Base-by-base conservation (phyloP, 1,140 invertebrate genomes). In the Bradynema listronoti region DNA sequence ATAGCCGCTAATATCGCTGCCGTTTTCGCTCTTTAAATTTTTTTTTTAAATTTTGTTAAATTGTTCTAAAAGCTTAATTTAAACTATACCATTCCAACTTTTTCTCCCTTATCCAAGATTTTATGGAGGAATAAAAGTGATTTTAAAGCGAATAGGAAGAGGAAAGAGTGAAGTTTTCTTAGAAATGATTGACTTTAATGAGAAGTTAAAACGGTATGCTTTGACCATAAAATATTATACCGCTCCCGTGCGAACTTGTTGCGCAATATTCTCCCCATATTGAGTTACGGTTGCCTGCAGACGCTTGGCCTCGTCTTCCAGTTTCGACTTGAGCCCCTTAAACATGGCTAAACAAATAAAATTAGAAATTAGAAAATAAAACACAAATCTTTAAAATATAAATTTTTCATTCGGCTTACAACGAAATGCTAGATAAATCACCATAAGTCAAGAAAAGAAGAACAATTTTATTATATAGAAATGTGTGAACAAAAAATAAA, bases 11-110 rank as follows among this genome's bases (percentile, higher is more conserved):
- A 65, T 66, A 36, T 65, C 63, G 27, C 65, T 68, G n/a, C 63
- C 63, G 14, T 61, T 53, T 22, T 65, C 63, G 25, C 63, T 67
- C 63, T 65, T n/a, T n/a, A n/a, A n/a, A n/a, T n/a, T n/a, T n/a
- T n/a, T n/a, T n/a, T n/a, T n/a, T n/a, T n/a, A n/a, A n/a, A n/a
- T n/a, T n/a, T n/a, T n/a, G n/a, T n/a, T n/a, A n/a, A n/a, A n/a
- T n/a, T n/a, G n/a, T n/a, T n/a, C n/a, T n/a, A n/a, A n/a, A n/a
- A n/a, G n/a, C n/a, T n/a, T n/a, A n/a, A n/a, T n/a, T n/a, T n/a
- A n/a, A n/a, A n/a, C n/a, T n/a, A n/a, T n/a, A n/a, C n/a, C n/a
- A n/a, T n/a, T n/a, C n/a, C n/a, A n/a, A n/a, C n/a, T n/a, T n/a
- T n/a, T n/a, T n/a, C n/a, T n/a, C n/a, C n/a, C n/a, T n/a, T n/a